These are phyloP conservation scores for Hemicordylus capensis DNA, from an alignment of 2,113 vertebrate species.

Conservation along the genomic window DNA sequence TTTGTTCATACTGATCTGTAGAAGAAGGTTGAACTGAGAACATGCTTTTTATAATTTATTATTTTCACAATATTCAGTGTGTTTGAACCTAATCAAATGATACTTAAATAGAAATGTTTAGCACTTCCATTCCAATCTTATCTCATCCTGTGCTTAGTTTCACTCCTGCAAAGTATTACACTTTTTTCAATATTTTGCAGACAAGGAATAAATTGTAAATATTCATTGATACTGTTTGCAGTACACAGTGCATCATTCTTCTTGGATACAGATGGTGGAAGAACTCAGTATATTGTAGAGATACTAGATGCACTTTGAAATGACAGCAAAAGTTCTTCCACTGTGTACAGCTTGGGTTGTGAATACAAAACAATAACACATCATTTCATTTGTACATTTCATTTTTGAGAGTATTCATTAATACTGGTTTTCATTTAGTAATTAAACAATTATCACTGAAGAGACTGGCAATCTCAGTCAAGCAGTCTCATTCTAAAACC, in stretches of 20 bases:
- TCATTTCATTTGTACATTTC: neutral
- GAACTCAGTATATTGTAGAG: neutral
- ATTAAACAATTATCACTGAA: slow-evolving; percentile 14
- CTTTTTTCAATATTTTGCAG: neutral
- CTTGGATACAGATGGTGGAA: neutral
- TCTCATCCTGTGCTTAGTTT: neutral
- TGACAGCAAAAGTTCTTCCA: neutral
- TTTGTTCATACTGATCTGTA: neutral
- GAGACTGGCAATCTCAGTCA: slow-evolving; percentile 52
- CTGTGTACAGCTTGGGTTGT: neutral
- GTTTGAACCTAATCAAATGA: neutral
- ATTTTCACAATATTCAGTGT: neutral
- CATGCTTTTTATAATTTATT: neutral
- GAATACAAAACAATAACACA: neutral
- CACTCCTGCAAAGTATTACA: neutral
- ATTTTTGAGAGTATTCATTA: neutral
- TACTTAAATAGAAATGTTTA: neutral
- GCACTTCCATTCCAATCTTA: neutral
- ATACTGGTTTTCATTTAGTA: slow-evolving; percentile 21
- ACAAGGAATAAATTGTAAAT: neutral
- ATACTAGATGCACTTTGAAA: neutral
- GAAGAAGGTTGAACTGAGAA: neutral
- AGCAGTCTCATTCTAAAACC: slow-evolving; percentile 46
- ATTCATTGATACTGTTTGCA: neutral
- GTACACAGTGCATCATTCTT: neutral